phyloP scores from a whole-genome alignment of 2,113 vertebrate genomes.

The Mesocricetus auratus region DNA sequence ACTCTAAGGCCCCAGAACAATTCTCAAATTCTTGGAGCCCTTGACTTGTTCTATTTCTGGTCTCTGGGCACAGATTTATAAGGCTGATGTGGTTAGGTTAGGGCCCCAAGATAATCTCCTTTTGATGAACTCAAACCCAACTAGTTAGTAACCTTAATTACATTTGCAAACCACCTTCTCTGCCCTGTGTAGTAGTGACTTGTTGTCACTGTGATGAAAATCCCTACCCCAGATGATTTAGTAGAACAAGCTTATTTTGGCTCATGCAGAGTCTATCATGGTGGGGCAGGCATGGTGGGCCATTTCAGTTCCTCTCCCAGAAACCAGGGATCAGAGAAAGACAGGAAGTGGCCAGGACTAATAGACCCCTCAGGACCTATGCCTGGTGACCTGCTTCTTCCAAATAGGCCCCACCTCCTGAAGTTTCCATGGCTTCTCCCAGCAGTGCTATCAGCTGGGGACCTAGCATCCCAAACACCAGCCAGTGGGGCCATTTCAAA shows the following conservation, averaged over 20 bases:
- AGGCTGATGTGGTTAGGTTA: neutral
- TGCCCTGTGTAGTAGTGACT: neutral
- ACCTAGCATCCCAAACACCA: neutral
- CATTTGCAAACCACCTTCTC: slow-evolving; percentile 6
- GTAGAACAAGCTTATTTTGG: neutral
- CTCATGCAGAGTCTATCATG: neutral
- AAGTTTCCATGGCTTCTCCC: neutral
- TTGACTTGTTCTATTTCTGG: neutral
- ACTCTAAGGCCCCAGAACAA: neutral
- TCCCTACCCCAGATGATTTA: neutral
- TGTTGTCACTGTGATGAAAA: neutral
- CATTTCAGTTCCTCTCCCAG: neutral
- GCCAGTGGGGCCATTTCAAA: neutral
- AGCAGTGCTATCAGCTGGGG: no score
- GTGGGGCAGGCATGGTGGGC: rapidly evolving
- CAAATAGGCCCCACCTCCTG: neutral
- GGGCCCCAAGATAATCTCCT: neutral
- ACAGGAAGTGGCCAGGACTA: neutral
- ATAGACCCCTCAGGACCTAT: neutral
- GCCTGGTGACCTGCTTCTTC: neutral
- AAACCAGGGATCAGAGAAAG: neutral
- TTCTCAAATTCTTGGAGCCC: neutral
- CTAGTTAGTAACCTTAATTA: slow-evolving; percentile 40
- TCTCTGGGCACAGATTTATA: slow-evolving; percentile 27
- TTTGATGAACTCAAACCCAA: neutral